Evolutionary conservation across 1,140 invertebrate species (phyloP).

Genomic region (Listronotus bonariensis): DNA sequence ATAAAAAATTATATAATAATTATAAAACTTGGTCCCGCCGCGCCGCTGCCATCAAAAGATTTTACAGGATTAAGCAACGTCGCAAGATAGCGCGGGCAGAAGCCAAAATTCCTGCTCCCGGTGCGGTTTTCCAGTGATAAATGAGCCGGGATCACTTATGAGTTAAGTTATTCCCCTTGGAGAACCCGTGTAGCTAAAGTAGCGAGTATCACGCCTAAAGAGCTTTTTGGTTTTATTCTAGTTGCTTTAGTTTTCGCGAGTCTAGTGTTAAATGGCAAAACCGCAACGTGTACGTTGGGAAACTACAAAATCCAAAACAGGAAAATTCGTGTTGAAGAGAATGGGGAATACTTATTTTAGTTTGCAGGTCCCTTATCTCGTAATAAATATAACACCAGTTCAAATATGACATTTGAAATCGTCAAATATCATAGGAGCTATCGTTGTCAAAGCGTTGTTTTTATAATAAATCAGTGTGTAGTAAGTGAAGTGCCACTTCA

Average conservation of each 20-base stretch:
- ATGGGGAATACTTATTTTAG: too few species aligned
- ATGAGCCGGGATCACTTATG: slow-evolving; percentile 11
- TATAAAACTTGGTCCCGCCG: neutral
- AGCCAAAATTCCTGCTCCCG: slow-evolving; percentile 6
- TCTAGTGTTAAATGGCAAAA: slow-evolving; percentile 8
- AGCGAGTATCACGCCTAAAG: slow-evolving; percentile 9
- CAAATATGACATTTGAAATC: too few species aligned
- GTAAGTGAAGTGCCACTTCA: too few species aligned
- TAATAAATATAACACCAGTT: too few species aligned
- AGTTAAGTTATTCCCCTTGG: slow-evolving; percentile 15
- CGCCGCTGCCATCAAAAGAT: neutral
- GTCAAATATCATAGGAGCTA: too few species aligned
- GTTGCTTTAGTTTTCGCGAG: slow-evolving; percentile 3
- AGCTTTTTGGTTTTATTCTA: slow-evolving; percentile 9
- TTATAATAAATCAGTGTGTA: too few species aligned
- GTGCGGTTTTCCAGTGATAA: slow-evolving; percentile 12
- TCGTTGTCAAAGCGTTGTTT: too few species aligned
- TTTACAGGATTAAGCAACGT: slow-evolving; percentile 4
- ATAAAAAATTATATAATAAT: neutral
- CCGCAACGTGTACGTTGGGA: neutral
- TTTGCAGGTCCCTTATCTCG: too few species aligned
- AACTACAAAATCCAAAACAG: too few species aligned
- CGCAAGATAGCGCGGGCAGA: slow-evolving; percentile 1
- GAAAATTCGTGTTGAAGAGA: too few species aligned
- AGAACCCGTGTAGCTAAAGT: slow-evolving; percentile 5